Base-by-base conservation (phyloP, 2,888 invertebrate genomes). In the Lottia scabra region DNA sequence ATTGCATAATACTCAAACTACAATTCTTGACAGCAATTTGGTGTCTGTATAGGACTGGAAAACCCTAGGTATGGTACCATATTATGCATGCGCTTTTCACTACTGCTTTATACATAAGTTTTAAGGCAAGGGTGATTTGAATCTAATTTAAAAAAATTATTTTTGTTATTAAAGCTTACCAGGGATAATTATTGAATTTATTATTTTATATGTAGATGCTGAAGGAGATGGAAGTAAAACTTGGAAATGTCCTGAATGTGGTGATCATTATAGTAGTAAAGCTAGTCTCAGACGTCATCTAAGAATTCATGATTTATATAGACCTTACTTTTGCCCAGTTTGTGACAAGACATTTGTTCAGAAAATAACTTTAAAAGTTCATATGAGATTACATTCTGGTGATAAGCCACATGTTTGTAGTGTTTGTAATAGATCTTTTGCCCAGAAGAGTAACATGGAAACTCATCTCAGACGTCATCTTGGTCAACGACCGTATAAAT, bases 351-450 rank as follows among this genome's bases (percentile, higher is more conserved):
- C 76, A 1, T 81, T 78, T 65, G 71, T 75, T 23, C 75, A 75
- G 43, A 76, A 73, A 45, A 70, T 74, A 43, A 76, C 72, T 46
- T 68, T 80, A 67, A 74, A 80, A 48, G 56, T 75, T 6, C 80
- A 81, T 71, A 69, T 76, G 65, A 73, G 75, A 19, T 71, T 70
- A 56, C 80, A 80, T 27, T 71, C 75, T 13, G 79, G 76, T 26
- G 75, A 80, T 30, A 72, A 74, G 45, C 78, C 77, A 13, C 79
- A 76, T 64, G 67, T 70, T n/a, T 82, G 82, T 72, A 64, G 72
- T 10, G 67, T 71, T 62, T 82, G 82, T 74, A 72, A 75, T 4
- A 76, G 75, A 65, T 71, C 71, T 26, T 82, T 82, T 65, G 72
- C 72, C 27, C 68, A 74, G 13, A 74, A 71, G 15, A 70, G 73